These are phyloP conservation scores for Chionomys nivalis DNA, from an alignment of 2,113 vertebrate genomes.

Conservation along the genomic window DNA sequence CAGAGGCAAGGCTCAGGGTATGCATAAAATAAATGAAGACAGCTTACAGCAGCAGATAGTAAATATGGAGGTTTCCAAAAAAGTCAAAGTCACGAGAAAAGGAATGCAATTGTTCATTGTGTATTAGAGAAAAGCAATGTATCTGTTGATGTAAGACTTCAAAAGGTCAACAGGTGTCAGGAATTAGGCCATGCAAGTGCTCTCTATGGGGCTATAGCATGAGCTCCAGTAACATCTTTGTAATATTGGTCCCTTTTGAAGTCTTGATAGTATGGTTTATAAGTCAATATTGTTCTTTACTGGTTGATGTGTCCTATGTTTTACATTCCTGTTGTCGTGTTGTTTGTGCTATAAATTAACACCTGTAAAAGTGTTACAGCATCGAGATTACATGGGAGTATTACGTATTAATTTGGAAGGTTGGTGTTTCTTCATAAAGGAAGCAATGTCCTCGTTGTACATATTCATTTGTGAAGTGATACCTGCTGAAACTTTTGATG, in stretches of 20 bases:
- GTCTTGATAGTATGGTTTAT: background rate
- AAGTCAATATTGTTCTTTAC: background rate
- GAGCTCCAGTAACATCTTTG: background rate
- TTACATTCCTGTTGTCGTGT: fast-evolving
- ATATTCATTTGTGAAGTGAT: background rate
- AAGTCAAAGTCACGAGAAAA: background rate
- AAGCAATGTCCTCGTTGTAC: background rate
- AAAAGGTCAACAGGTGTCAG: background rate
- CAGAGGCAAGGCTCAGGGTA: no score
- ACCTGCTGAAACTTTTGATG: no score
- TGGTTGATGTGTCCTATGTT: background rate
- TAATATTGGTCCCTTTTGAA: background rate
- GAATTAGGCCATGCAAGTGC: background rate
- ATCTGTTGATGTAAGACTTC: background rate
- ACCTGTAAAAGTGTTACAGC: background rate
- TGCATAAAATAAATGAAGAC: background rate
- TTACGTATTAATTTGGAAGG: background rate
- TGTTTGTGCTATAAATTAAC: background rate
- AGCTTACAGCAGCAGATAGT: no score
- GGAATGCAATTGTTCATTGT: background rate
- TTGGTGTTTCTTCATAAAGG: background rate
- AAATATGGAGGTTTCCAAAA: background rate
- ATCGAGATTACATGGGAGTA: background rate
- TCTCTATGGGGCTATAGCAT: background rate
- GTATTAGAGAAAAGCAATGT: background rate